Evolutionary conservation across 2,113 vertebrate genomes (phyloP).

Genomic region (Agapornis roseicollis): DNA sequence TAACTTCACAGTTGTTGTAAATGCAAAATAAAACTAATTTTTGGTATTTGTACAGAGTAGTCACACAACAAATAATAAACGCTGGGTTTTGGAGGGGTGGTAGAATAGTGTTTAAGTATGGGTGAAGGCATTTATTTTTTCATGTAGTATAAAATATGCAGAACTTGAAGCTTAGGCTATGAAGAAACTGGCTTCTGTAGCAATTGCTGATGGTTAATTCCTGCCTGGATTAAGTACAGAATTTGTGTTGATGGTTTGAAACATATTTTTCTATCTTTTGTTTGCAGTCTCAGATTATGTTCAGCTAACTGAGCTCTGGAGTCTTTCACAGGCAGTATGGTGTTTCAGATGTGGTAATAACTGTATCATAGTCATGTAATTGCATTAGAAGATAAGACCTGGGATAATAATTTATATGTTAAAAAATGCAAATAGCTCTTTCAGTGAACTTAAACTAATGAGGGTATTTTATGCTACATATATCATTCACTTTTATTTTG

Average conservation of each 20-base stretch:
- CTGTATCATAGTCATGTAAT: conserved; percentile 28
- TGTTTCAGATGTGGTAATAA: conserved; percentile 32
- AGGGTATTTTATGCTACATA: neutral
- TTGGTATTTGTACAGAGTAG: neutral
- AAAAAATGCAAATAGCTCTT: conserved; percentile 48
- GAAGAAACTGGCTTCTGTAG: neutral
- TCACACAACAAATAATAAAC: neutral
- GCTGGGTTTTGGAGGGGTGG: neutral
- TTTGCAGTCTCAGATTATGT: neutral
- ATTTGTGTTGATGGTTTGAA: neutral
- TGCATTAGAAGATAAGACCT: conserved; percentile 43
- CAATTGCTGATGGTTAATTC: neutral
- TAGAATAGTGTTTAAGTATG: neutral
- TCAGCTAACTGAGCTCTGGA: neutral
- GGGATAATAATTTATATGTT: conserved; percentile 36
- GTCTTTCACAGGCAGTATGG: neutral
- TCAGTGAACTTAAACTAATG: neutral
- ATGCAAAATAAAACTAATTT: neutral
- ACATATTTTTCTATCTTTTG: neutral
- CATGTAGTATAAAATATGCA: neutral
- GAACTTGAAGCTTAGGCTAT: neutral
- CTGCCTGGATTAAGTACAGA: neutral
- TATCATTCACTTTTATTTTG: conserved; percentile 23
- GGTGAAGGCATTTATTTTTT: neutral
- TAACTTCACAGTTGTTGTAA: neutral